Percentiles rank a stretch among this genome's conserved stretches.
These are phyloP conservation scores for Bugula neritina DNA, from an alignment of 2,888 invertebrate genomes.

Conservation along the genomic window DNA sequence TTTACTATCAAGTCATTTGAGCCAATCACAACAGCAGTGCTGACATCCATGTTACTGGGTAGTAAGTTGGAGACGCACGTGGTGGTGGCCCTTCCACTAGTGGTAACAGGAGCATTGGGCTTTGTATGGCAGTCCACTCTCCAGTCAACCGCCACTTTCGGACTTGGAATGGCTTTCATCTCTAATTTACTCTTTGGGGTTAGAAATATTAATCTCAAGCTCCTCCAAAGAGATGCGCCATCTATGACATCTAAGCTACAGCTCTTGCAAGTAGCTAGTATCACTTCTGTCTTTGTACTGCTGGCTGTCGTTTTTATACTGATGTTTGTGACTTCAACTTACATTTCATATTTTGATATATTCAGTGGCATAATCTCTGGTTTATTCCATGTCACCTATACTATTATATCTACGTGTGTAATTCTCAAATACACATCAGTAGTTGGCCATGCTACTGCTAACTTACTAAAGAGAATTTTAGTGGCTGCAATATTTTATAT, in stretches of 20 bases:
- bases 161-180: slow-evolving; percentile 32
- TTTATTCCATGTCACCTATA: slow-evolving; percentile 26
- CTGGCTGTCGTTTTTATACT: not conserved
- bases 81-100: slow-evolving; percentile 24
- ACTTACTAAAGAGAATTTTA: slow-evolving; percentile 26
- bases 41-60: slow-evolving; percentile 31
- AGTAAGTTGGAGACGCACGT: not conserved
- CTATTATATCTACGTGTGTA: slow-evolving; percentile 27
- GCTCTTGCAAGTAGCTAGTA: not conserved
- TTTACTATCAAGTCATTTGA: slow-evolving; percentile 36
- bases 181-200: slow-evolving; percentile 34
- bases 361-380: not conserved
- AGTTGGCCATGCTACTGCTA: slow-evolving; percentile 26
- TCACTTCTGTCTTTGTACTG: not conserved
- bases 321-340: not conserved
- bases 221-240: slow-evolving; percentile 7
- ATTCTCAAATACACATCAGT: slow-evolving; percentile 28
- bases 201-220: slow-evolving; percentile 33
- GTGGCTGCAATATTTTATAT: slow-evolving; percentile 8
- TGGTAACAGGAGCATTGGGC: slow-evolving; percentile 26
- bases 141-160: slow-evolving; percentile 28
- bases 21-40: slow-evolving; percentile 33
- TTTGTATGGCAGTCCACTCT: slow-evolving; percentile 26
- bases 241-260: not conserved
- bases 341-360: not conserved